Conservation (phyloP, 2,113 vertebrate genomes). For the Sarotherodon lohbergeri region DNA sequence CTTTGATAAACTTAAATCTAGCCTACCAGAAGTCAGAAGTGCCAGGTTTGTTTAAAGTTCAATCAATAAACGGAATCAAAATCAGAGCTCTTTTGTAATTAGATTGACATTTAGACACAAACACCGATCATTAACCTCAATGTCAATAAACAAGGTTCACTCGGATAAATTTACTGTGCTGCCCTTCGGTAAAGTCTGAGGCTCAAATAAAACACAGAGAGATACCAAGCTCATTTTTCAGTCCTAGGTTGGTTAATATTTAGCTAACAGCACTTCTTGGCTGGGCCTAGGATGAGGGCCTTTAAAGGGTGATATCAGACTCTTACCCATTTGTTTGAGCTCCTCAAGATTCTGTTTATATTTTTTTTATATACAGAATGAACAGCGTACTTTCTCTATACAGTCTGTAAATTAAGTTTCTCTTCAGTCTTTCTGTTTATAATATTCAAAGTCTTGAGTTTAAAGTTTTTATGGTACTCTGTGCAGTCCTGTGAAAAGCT, state of each 20-base stretch:
- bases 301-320: neutral
- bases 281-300: neutral
- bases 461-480: neutral
- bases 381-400: neutral
- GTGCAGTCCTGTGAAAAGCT: neutral
- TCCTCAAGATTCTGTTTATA: neutral
- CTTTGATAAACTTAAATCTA: neutral
- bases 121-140: slow-evolving; percentile 7
- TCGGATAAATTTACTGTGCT: neutral
- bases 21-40: neutral
- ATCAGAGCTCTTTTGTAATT: neutral
- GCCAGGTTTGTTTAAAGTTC: neutral
- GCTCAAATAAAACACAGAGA: neutral
- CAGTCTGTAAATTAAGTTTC: neutral
- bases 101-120: neutral
- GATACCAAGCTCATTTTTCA: neutral
- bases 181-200: neutral
- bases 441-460: neutral
- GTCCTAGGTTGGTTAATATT: neutral
- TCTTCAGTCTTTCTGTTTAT: neutral
- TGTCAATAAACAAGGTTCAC: slow-evolving; percentile 4
- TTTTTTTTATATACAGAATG: neutral
- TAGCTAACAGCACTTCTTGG: neutral
- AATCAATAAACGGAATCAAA: neutral
- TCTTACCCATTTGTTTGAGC: neutral